Conservation (phyloP, 2,113 vertebrate genomes). For the Corvus moneduloides region DNA sequence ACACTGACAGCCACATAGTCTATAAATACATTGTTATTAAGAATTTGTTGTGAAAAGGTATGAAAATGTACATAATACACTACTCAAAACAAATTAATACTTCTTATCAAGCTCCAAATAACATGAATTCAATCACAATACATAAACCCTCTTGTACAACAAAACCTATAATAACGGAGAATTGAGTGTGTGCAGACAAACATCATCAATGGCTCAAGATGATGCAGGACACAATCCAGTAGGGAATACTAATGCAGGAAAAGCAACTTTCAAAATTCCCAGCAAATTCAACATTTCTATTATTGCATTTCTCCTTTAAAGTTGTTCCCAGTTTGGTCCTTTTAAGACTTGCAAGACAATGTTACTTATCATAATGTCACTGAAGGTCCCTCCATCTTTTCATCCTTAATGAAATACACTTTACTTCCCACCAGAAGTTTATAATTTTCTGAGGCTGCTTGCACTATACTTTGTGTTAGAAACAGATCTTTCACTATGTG, state of each 20-base stretch:
- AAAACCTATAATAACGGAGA: background rate
- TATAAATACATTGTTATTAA: background rate
- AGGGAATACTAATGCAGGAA: background rate
- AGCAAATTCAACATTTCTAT: background rate
- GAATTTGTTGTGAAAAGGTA: background rate
- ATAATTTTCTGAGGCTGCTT: background rate
- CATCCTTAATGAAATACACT: background rate
- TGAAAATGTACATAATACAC: background rate
- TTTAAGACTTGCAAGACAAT: background rate
- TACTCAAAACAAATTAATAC: background rate
- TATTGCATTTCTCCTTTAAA: background rate
- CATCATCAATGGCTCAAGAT: background rate
- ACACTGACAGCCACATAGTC: accelerated
- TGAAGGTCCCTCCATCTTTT: background rate
- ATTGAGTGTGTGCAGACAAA: background rate
- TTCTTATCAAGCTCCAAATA: background rate
- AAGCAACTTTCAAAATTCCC: background rate
- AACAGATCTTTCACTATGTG: background rate
- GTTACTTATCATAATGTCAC: background rate
- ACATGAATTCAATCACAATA: background rate
- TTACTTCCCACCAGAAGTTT: background rate
- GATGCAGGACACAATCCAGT: background rate
- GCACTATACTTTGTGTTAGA: background rate
- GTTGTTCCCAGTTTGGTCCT: background rate
- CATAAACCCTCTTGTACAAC: background rate